These are phyloP conservation scores for Clavelina lepadiformis DNA, from an alignment of 23 tunicate genomes.

Conservation along the genomic window DNA sequence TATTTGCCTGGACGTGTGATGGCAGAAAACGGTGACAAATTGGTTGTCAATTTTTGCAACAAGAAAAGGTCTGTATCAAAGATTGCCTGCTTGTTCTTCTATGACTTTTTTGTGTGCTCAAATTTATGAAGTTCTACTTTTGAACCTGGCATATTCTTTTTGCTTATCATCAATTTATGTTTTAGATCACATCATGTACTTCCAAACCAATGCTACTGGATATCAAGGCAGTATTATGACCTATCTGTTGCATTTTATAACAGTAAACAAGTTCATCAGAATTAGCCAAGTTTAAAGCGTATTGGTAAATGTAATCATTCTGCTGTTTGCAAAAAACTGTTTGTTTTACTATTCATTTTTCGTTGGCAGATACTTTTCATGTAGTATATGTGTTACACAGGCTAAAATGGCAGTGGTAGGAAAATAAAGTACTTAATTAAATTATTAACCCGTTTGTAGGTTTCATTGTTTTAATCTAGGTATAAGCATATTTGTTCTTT, in stretches of 20 bases:
- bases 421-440: too few species aligned
- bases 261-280: slow-evolving; percentile 50
- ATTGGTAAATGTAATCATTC: too few species aligned
- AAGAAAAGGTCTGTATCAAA: slow-evolving; percentile 39
- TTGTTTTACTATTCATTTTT: too few species aligned
- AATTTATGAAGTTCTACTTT: neutral
- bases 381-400: too few species aligned
- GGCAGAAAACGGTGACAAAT: neutral
- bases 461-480: too few species aligned
- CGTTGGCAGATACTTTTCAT: too few species aligned
- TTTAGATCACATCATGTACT: slow-evolving; percentile 24
- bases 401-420: too few species aligned
- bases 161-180: neutral
- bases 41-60: slow-evolving; percentile 55
- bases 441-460: too few species aligned
- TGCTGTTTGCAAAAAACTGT: too few species aligned
- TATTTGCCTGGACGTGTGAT: slow-evolving; percentile 73
- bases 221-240: slow-evolving; percentile 53
- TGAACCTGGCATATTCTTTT: neutral
- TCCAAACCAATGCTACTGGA: slow-evolving; percentile 33
- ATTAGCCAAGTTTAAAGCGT: too few species aligned
- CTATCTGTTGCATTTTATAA: slow-evolving; percentile 52
- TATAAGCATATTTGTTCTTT: too few species aligned
- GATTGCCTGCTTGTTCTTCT: neutral
- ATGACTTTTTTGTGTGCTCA: neutral